Percentiles rank a stretch among this genome's conserved stretches.
These are phyloP conservation scores for Typhlichthys eigenmanni DNA, from an alignment of 2,797 vertebrate genomes.

Conservation along the genomic window DNA sequence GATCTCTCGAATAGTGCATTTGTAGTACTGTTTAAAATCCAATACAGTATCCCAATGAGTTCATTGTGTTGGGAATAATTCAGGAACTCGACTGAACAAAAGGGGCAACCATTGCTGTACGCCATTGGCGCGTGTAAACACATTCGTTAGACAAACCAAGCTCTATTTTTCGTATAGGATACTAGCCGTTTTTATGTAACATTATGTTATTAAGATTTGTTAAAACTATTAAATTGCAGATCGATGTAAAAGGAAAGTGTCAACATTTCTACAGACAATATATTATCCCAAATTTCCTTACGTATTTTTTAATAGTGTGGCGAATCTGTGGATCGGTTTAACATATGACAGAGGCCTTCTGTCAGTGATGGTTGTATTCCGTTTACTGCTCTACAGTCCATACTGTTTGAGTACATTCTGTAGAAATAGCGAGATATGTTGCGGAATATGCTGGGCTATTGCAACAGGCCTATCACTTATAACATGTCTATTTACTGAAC, in stretches of 20 bases:
- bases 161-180: constrained; percentile 25
- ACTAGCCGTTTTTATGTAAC: too few relatives aligned
- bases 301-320: constrained; percentile 4
- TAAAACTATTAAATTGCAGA: background rate
- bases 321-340: constrained; percentile 62
- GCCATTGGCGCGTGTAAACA: constrained; percentile 58
- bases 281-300: background rate
- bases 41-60: constrained; percentile 52
- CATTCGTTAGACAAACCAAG: constrained; percentile 68
- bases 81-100: constrained; percentile 81
- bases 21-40: constrained; percentile 45
- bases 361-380: background rate
- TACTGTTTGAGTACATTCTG: too few relatives aligned
- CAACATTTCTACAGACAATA: background rate
- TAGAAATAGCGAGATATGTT: too few relatives aligned
- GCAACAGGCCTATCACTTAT: too few relatives aligned
- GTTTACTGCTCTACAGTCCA: background rate
- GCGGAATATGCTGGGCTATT: too few relatives aligned
- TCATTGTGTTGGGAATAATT: constrained; percentile 72
- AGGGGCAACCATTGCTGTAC: constrained; percentile 71
- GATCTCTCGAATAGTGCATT: constrained; percentile 16
- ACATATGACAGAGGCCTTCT: constrained; percentile 9
- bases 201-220: too few relatives aligned
- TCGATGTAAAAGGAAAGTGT: background rate
- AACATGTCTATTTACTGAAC: too few relatives aligned